Base-by-base conservation (phyloP, 2,797 vertebrate genomes). In the Carduelis carduelis region DNA sequence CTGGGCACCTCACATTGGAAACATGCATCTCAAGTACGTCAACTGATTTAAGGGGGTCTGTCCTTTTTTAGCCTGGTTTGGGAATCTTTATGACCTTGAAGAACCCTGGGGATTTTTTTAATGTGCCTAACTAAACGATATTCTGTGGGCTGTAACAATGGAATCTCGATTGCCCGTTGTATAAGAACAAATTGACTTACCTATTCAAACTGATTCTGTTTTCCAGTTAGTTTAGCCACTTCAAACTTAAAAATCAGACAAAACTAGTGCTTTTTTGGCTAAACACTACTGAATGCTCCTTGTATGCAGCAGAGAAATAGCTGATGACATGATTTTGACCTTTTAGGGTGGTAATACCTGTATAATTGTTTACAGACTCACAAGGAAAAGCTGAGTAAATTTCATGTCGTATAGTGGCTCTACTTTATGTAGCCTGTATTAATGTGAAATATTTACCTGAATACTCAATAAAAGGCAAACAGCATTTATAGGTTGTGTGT, bases 381-480 rank as follows among this genome's bases (percentile, higher is more conserved):
- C 99, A 99, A 98, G 98, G 98, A 99, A 98, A 98, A 98, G 98
- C 98, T 99, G 98, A 99, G 98, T 99, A 99, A 99, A 99, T 98
- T 99, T 99, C 99, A 98, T 99, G 99, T 99, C 98, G 98, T 99
- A 98, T 99, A 99, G 98, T 98, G 99, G 99, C 99, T 99, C 98
- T 98, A 99, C 99, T 99, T 99, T 99, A 99, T 99, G 99, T 99
- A 99, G 99, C 99, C 99, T 99, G 99, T 99, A 99, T 99, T 99
- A 99, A 99, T 99, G 99, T 99, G 99, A 99, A 99, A 99, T 99
- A 99, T 99, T 99, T 99, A 99, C 99, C 99, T 99, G 99, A 99
- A 99, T 99, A 99, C 99, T 99, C 99, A 99, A 99, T 99, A 99
- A 99, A 99, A 99, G 98, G 98, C 93, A 83, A 98, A 98, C 97